These are phyloP conservation scores for Acrobeloides nanus DNA, from an alignment of 2,888 invertebrate genomes.

Conservation along the genomic window DNA sequence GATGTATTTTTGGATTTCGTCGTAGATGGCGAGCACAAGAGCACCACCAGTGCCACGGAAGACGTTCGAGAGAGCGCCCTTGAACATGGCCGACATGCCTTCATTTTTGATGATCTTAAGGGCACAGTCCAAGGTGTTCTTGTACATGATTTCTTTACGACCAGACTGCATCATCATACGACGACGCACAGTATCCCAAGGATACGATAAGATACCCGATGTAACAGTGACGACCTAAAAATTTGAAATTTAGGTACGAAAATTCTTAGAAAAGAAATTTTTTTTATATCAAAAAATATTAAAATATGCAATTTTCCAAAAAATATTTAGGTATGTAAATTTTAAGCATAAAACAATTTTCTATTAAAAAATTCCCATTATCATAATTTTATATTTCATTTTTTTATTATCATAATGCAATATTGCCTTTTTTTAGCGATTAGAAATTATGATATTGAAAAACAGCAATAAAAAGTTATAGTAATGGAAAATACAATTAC, in stretches of 20 bases:
- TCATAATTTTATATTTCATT: not conserved
- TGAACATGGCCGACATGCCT: constrained; percentile 77
- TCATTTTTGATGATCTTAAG: constrained; percentile 67
- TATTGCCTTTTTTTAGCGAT: no score
- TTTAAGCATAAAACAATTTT: not conserved
- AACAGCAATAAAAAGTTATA: no score
- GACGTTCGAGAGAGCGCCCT: constrained; percentile 57
- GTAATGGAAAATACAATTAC: no score
- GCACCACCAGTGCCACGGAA: constrained; percentile 83
- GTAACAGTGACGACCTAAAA: constrained; percentile 66
- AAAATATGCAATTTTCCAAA: not conserved
- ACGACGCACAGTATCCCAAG: constrained; percentile 86
- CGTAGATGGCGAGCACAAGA: constrained; percentile 79
- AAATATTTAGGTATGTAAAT: not conserved
- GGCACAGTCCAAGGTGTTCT: constrained; percentile 86
- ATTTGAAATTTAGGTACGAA: no score
- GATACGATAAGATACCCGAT: constrained; percentile 87
- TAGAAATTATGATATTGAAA: no score
- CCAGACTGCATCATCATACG: constrained; percentile 99
- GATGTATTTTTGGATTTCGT: constrained; percentile 21
- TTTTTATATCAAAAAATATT: not conserved
- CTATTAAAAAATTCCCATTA: no score
- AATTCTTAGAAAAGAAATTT: not conserved
- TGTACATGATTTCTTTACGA: constrained; percentile 72
- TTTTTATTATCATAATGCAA: no score